Conservation (phyloP, 2,113 vertebrate genomes). For the Thamnaconus septentrionalis region DNA sequence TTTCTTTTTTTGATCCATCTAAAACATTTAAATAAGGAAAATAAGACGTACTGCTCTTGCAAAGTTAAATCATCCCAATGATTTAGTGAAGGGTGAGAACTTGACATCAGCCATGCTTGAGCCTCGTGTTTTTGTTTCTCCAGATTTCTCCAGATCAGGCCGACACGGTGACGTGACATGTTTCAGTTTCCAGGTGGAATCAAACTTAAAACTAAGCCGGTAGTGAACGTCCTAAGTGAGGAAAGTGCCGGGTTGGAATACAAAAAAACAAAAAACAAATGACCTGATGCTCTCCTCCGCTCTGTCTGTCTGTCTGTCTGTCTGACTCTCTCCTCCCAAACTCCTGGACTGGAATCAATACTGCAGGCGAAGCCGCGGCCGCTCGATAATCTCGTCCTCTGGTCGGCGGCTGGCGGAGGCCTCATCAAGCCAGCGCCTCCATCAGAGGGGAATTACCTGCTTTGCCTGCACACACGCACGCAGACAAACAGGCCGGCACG, state of each 20-base stretch:
- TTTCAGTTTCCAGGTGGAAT: too few species aligned
- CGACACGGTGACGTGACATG: too few species aligned
- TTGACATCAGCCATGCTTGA: too few species aligned
- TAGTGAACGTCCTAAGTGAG: too few species aligned
- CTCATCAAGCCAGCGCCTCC: slow-evolving; percentile 16
- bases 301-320: not conserved
- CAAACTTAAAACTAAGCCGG: too few species aligned
- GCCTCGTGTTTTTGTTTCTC: too few species aligned
- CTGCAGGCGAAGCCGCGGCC: slow-evolving; percentile 24
- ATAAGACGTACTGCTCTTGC: too few species aligned
- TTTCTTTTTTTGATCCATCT: too few species aligned
- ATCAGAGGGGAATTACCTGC: slow-evolving; percentile 23
- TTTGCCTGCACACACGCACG: slow-evolving; percentile 5
- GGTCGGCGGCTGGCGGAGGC: slow-evolving; percentile 44
- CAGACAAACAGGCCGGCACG: not conserved
- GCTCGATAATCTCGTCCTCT: slow-evolving; percentile 58
- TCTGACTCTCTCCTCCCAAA: slow-evolving; percentile 9
- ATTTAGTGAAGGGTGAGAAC: too few species aligned
- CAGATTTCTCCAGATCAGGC: too few species aligned
- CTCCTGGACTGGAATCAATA: slow-evolving; percentile 40
- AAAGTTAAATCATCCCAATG: too few species aligned
- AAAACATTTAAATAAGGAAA: too few species aligned
- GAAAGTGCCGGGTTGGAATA: not conserved
- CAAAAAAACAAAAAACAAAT: not conserved
- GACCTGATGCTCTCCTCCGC: not conserved